Evolutionary conservation across 23 tunicate genomes (phyloP), one percentile per base, ranked within the genome.

Genomic region (Trididemnum miniatum): DNA sequence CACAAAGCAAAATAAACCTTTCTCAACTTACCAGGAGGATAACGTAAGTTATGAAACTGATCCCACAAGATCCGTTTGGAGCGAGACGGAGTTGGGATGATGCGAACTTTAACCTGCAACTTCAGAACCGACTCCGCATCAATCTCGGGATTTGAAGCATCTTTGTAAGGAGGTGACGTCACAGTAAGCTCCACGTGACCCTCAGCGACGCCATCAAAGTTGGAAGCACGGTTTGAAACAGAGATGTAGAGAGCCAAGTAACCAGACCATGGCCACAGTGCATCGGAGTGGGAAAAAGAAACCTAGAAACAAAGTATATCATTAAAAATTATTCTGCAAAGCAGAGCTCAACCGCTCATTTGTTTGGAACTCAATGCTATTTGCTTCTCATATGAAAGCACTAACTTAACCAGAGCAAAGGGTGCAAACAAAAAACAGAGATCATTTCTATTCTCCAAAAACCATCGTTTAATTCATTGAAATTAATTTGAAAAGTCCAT

Each of bases 231-330:
- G 39, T 80, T 71, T 0, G 89, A 38, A 0, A 71, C 97, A 1
- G 99, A 79, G 24, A 96, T 83, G 12, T 87, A 85, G 24, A 96
- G 57, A 35, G 99, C 93, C 31, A 96, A 69, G 82, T 87, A 96
- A 2, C 99, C 99, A 22, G 95, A 81, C 99, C 99, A 96, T 24
- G 99, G 99, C 97, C 97, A 96, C 34, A 96, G 65, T 25, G 65
- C 35, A 0, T 80, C 85, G n/a, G 99, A 96, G 69, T 96, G 73
- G 12, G 97, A 64, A 49, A 91, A 85, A 12, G 97, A 71, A 80
- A 96, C 50, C 92, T 96, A 50, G 25, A 77, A 54, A 52, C 27
- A n/a, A n/a, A n/a, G n/a, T n/a, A n/a, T n/a, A n/a, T n/a, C n/a
- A n/a, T n/a, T n/a, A 62, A 62, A 49, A 49, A 49, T 49, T 9